Conservation (phyloP, 2,113 vertebrate species). For the Puntigrus tetrazona region DNA sequence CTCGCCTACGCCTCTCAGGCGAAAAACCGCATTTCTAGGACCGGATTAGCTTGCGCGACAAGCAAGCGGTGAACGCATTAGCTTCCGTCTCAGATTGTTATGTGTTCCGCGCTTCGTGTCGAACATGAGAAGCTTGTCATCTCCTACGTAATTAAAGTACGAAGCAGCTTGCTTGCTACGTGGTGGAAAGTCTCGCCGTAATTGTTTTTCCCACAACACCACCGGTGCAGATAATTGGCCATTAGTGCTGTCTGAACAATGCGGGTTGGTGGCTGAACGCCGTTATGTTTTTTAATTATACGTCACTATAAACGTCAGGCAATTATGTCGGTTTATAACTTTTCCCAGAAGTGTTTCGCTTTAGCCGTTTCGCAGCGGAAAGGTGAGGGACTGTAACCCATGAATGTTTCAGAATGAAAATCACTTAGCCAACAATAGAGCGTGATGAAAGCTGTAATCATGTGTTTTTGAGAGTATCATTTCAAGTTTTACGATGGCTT, state of each 20-base stretch:
- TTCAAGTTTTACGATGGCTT: neutral
- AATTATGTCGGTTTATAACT: slow-evolving; percentile 62
- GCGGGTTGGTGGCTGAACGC: slow-evolving; percentile 55
- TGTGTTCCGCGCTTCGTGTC: neutral
- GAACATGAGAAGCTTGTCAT: neutral
- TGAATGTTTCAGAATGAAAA: neutral
- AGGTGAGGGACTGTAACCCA: neutral
- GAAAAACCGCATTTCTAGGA: slow-evolving; percentile 8
- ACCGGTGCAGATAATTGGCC: slow-evolving; percentile 72
- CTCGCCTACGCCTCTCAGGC: slow-evolving; percentile 5
- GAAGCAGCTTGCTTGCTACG: slow-evolving; percentile 14
- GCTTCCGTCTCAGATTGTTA: neutral
- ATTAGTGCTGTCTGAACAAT: slow-evolving; percentile 76
- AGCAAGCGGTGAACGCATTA: neutral
- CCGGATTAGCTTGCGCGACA: neutral
- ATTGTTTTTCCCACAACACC: slow-evolving; percentile 68
- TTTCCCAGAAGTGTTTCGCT: slow-evolving; percentile 45
- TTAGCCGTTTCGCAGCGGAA: neutral
- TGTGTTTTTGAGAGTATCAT: neutral
- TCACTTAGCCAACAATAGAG: slow-evolving; percentile 4
- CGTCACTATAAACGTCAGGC: slow-evolving; percentile 70
- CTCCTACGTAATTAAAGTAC: slow-evolving; percentile 40
- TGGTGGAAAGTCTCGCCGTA: slow-evolving; percentile 47
- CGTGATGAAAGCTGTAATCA: neutral
- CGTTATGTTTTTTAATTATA: slow-evolving; percentile 67